Evolutionary conservation across 1,140 invertebrate species (phyloP).

Genomic region (Bacillus rossius): DNA sequence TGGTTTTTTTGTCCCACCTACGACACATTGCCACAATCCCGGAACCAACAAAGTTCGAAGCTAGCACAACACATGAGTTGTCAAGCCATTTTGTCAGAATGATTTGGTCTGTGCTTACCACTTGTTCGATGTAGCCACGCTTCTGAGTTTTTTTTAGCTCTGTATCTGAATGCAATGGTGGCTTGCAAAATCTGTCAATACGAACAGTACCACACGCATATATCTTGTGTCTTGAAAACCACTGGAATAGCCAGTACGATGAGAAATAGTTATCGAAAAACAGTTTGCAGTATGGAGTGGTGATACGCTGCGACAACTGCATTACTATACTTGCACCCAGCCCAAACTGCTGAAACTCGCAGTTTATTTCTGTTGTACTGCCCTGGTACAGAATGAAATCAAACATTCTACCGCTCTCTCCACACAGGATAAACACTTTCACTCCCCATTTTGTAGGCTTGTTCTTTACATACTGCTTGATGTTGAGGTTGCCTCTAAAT

Average conservation of each 20-base stretch:
- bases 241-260: slow-evolving; percentile 8
- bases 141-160: slow-evolving; percentile 14
- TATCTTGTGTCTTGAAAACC: slow-evolving; percentile 11
- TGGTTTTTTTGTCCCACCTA: slow-evolving; percentile 11
- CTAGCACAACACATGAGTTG: slow-evolving; percentile 14
- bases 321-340: slow-evolving; percentile 16
- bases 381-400: slow-evolving; percentile 20
- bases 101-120: slow-evolving; percentile 9
- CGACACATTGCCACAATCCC: slow-evolving; percentile 12
- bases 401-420: slow-evolving; percentile 10
- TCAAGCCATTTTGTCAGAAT: slow-evolving; percentile 22
- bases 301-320: slow-evolving; percentile 6
- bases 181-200: slow-evolving; percentile 13
- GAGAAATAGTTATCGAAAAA: slow-evolving; percentile 22
- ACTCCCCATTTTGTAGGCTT: slow-evolving; percentile 10
- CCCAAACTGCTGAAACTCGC: slow-evolving; percentile 7
- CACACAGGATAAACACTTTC: slow-evolving; percentile 11
- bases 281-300: slow-evolving; percentile 17
- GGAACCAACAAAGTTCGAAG: slow-evolving; percentile 16
- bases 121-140: slow-evolving; percentile 10
- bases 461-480: slow-evolving; percentile 15
- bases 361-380: background rate
- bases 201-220: slow-evolving; percentile 14
- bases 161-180: slow-evolving; percentile 16
- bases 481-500: slow-evolving; percentile 3